Evolutionary conservation across 2,888 invertebrate genomes (phyloP).

Genomic region (Cheilosia vulpina): DNA sequence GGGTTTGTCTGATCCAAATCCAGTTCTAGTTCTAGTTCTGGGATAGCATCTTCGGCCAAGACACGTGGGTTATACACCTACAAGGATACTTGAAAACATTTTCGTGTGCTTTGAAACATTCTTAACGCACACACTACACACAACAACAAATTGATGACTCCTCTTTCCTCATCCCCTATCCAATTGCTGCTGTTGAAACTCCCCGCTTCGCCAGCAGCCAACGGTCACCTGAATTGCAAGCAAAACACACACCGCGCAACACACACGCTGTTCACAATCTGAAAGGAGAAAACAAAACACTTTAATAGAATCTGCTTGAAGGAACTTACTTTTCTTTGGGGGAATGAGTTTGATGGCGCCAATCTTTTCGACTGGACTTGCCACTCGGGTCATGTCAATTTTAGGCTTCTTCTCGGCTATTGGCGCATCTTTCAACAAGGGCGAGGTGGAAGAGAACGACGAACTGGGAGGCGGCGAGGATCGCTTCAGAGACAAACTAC

Average conservation of each 20-base stretch:
- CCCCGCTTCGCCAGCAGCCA: background rate
- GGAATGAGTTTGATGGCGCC: constrained; percentile 94
- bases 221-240: constrained; percentile 46
- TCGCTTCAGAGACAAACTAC: constrained; percentile 78
- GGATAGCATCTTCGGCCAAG: constrained; percentile 5
- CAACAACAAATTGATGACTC: constrained; percentile 61
- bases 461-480: constrained; percentile 79
- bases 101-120: constrained; percentile 29
- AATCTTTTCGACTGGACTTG: constrained; percentile 87
- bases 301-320: constrained; percentile 77
- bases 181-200: constrained; percentile 23
- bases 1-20: constrained; percentile 40
- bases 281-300: constrained; percentile 70
- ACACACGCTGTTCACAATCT: constrained; percentile 49
- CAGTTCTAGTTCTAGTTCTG: constrained; percentile 16
- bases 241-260: constrained; percentile 54
- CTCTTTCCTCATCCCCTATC: constrained; percentile 73
- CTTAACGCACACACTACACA: constrained; percentile 43
- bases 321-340: constrained; percentile 95
- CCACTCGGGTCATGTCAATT: constrained; percentile 84
- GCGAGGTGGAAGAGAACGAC: constrained; percentile 48
- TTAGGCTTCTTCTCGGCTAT: constrained; percentile 92
- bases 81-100: constrained; percentile 39
- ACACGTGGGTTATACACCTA: constrained; percentile 3
- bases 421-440: constrained; percentile 81